phyloP scores from a whole-genome alignment of 2,113 vertebrate species.

The Arenaria interpres region DNA sequence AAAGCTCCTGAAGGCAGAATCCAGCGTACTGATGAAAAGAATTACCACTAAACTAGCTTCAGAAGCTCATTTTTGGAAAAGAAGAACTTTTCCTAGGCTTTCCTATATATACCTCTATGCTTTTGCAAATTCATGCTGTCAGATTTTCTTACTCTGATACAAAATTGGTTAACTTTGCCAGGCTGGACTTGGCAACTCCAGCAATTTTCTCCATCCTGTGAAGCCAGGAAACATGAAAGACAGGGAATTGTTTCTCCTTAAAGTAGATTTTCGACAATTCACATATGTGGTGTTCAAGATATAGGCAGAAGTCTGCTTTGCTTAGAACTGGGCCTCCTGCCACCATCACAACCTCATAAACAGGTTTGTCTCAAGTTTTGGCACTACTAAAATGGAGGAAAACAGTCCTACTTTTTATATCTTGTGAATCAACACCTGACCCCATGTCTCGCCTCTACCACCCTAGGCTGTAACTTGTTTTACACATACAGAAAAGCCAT shows the following conservation, averaged over 20 bases:
- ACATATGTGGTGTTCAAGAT: background rate
- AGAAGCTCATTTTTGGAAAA: background rate
- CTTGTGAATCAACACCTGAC: background rate
- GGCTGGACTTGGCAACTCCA: slow-evolving; percentile 21
- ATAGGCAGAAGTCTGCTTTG: background rate
- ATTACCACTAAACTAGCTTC: background rate
- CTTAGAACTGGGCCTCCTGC: slow-evolving; percentile 22
- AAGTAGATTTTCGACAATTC: slow-evolving; percentile 16
- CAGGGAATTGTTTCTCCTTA: background rate
- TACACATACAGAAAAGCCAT: background rate
- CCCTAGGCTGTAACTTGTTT: background rate
- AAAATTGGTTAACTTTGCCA: background rate
- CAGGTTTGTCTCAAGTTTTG: background rate
- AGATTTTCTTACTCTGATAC: background rate
- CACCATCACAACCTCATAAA: background rate
- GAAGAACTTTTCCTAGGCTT: background rate
- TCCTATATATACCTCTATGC: background rate
- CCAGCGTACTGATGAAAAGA: background rate
- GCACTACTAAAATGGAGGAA: background rate
- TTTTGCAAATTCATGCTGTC: background rate
- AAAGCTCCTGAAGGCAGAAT: background rate
- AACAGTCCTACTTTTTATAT: background rate
- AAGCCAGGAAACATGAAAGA: slow-evolving; percentile 16
- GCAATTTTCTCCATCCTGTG: background rate
- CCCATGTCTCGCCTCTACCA: background rate